A percentile compares a stretch with the other conserved stretches of the same genome.
Evolutionary conservation across 2,113 vertebrate genomes (phyloP).

Genomic region (Elgaria multicarinata): DNA sequence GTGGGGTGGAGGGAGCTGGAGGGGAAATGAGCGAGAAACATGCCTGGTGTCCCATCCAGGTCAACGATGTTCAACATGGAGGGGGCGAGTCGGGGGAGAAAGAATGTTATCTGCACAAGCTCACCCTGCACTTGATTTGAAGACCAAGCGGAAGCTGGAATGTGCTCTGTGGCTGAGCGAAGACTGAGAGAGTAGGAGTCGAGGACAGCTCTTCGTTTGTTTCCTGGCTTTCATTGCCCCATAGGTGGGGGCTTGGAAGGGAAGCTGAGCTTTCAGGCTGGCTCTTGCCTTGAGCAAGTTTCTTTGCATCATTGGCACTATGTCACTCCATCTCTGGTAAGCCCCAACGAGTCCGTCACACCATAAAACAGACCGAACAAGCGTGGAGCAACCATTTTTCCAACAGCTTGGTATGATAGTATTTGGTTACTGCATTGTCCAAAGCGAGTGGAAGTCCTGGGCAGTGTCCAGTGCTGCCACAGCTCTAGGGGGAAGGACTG

Average conservation of each 20-base stretch:
- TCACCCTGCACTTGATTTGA: background rate
- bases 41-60: background rate
- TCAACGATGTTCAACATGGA: background rate
- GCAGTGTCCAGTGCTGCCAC: no score
- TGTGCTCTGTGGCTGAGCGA: background rate
- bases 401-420: background rate
- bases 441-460: background rate
- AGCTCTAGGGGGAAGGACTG: no score
- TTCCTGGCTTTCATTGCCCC: background rate
- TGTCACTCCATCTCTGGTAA: background rate
- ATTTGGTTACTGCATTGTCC: background rate
- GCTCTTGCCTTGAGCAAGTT: background rate
- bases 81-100: background rate
- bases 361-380: background rate
- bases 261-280: background rate
- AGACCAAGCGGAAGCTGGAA: background rate
- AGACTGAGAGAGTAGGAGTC: background rate
- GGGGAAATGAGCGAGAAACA: background rate
- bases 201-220: constrained; percentile 16
- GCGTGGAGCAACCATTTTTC: background rate
- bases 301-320: background rate
- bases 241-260: rapidly evolving
- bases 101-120: background rate
- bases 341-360: no score
- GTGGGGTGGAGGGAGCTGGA: background rate